A percentile compares a stretch with the other conserved stretches of the same genome.
Evolutionary conservation across 92 coral and sea anemone species (phyloP).

Genomic region (Parazoanthus swiftii): DNA sequence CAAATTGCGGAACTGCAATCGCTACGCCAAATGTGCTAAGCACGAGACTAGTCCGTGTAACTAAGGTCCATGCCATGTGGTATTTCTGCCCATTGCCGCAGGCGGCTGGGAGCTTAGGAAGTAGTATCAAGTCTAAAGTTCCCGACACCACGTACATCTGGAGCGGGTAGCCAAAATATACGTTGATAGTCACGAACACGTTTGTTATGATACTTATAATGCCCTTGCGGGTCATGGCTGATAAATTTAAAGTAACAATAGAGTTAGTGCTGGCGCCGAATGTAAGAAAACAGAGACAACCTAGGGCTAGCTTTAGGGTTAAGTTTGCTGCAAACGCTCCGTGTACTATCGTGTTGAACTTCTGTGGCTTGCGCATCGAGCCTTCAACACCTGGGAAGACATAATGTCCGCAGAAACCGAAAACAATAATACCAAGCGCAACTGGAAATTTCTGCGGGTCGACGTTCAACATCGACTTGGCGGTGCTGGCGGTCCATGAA

Average conservation of each 20-base stretch:
- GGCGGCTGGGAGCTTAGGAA: conserved; percentile 59
- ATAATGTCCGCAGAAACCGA: conserved; percentile 69
- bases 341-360: conserved; percentile 64
- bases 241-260: conserved; percentile 59
- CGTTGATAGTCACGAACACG: conserved; percentile 58
- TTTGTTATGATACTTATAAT: conserved; percentile 55
- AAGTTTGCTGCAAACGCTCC: conserved; percentile 61
- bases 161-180: conserved; percentile 74
- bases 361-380: conserved; percentile 70
- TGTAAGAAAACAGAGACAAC: conserved; percentile 61
- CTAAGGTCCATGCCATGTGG: conserved; percentile 52
- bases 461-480: conserved; percentile 52
- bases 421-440: conserved; percentile 68
- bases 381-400: conserved; percentile 84
- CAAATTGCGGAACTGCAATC: conserved; percentile 76
- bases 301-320: conserved; percentile 54
- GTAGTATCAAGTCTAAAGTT: conserved; percentile 57
- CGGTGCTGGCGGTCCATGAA: conserved; percentile 42
- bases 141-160: conserved; percentile 75
- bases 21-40: conserved; percentile 69
- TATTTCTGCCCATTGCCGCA: conserved; percentile 50
- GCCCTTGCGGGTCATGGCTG: conserved; percentile 41
- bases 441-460: conserved; percentile 57
- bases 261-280: conserved; percentile 64
- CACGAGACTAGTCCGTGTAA: conserved; percentile 54